A percentile compares a stretch with the other conserved stretches of the same genome.
These are phyloP conservation scores for Oryctolagus cuniculus DNA, from an alignment of 2,113 vertebrate genomes.

Conservation along the genomic window DNA sequence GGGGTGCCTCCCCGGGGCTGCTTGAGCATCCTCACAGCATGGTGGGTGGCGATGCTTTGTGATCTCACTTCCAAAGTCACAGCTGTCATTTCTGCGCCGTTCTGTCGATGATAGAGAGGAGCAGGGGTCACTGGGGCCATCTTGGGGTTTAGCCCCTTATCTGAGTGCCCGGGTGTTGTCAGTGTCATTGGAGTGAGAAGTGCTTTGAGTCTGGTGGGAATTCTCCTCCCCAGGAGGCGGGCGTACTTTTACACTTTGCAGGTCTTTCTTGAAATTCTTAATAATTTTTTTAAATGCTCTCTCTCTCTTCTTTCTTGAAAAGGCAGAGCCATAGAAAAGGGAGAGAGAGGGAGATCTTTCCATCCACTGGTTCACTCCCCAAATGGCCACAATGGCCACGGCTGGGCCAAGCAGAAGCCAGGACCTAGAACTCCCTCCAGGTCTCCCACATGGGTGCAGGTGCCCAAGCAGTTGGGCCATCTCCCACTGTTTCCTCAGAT, in stretches of 20 bases:
- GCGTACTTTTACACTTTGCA: background rate
- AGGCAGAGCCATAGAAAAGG: too few relatives aligned
- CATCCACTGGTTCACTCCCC: too few relatives aligned
- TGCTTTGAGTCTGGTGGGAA: background rate
- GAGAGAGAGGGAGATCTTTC: too few relatives aligned
- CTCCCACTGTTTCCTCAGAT: too few relatives aligned
- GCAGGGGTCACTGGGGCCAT: background rate
- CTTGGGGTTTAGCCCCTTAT: background rate
- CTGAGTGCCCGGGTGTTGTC: background rate
- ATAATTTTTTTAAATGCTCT: background rate
- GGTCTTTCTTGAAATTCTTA: background rate
- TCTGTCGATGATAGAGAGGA: background rate
- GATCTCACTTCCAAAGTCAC: background rate
- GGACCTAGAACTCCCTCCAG: too few relatives aligned
- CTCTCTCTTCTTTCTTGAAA: too few relatives aligned
- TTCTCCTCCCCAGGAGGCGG: too few relatives aligned
- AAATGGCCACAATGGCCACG: too few relatives aligned
- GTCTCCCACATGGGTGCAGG: too few relatives aligned
- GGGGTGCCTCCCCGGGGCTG: background rate
- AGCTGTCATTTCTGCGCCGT: background rate
- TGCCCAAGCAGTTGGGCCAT: too few relatives aligned
- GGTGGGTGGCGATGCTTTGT: background rate
- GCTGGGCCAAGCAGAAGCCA: too few relatives aligned
- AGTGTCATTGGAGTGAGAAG: background rate
- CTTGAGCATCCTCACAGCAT: background rate